Conservation (phyloP, 1,140 invertebrate genomes). For the Temnothorax nylanderi region DNA sequence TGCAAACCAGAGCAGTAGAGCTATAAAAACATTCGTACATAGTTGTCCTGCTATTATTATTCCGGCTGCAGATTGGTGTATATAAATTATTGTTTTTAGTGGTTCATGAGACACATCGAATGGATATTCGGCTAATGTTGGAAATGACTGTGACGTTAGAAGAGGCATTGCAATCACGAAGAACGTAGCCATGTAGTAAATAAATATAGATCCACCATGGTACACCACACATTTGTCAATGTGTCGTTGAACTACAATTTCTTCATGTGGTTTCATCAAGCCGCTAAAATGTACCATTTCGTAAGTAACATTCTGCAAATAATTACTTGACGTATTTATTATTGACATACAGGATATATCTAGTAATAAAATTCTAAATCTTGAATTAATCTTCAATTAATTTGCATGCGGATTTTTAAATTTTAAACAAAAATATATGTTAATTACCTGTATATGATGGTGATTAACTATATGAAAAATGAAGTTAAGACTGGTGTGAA, state of each 20-base stretch:
- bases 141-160: background rate
- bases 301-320: too few species aligned
- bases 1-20: constrained; percentile 37
- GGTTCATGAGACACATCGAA: constrained; percentile 19
- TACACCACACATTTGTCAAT: constrained; percentile 27
- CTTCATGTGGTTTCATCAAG: background rate
- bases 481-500: too few species aligned
- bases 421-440: too few species aligned
- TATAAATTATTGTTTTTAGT: background rate
- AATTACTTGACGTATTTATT: too few species aligned
- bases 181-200: constrained; percentile 38
- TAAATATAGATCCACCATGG: constrained; percentile 42
- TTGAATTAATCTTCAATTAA: too few species aligned
- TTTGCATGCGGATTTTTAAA: too few species aligned
- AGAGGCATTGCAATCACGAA: rapidly evolving
- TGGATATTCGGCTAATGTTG: constrained; percentile 12
- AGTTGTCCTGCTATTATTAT: background rate
- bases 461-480: too few species aligned
- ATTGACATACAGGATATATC: too few species aligned
- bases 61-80: constrained; percentile 13
- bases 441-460: too few species aligned
- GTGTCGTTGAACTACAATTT: background rate
- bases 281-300: constrained; percentile 1
- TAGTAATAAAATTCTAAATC: too few species aligned
- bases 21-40: background rate